phyloP scores from a whole-genome alignment of 2,113 vertebrate species.

The Stegastes partitus region DNA sequence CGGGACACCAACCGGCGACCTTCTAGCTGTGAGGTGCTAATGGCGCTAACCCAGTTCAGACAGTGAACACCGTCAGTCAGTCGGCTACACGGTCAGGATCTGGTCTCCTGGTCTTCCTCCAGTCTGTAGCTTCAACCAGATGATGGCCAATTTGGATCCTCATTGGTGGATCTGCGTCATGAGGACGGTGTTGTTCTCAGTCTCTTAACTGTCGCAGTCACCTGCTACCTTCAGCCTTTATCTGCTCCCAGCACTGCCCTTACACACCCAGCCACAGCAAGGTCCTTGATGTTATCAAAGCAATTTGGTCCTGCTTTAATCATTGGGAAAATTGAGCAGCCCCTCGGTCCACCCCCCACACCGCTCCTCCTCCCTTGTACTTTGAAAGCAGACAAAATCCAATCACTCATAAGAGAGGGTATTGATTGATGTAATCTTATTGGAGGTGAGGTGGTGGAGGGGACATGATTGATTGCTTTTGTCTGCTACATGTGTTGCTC shows the following conservation, averaged over 20 bases:
- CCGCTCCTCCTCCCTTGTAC: conserved; percentile 42
- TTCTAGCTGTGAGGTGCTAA: too few species aligned
- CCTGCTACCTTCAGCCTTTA: conserved; percentile 65
- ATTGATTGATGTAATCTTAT: conserved; percentile 91
- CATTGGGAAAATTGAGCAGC: conserved; percentile 86
- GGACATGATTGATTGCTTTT: conserved; percentile 85
- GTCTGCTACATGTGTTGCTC: conserved; percentile 85
- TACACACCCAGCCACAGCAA: conserved; percentile 83
- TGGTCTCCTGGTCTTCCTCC: not conserved
- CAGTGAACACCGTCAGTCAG: too few species aligned
- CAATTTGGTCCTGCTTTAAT: conserved; percentile 89
- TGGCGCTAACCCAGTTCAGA: too few species aligned
- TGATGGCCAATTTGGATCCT: not conserved
- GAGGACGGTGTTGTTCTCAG: conserved; percentile 6
- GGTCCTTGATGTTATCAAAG: conserved; percentile 88
- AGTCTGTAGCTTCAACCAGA: not conserved
- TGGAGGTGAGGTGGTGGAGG: conserved; percentile 80
- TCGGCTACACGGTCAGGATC: too few species aligned
- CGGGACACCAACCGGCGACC: too few species aligned
- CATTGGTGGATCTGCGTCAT: conserved; percentile 8
- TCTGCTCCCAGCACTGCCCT: conserved; percentile 81
- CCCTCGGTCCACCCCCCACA: conserved; percentile 47
- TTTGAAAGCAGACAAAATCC: conserved; percentile 83
- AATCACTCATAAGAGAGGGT: conserved; percentile 87
- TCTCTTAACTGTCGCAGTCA: conserved; percentile 47